Conservation (phyloP, 2,888 invertebrate genomes). For the Athripsodes cinereus region DNA sequence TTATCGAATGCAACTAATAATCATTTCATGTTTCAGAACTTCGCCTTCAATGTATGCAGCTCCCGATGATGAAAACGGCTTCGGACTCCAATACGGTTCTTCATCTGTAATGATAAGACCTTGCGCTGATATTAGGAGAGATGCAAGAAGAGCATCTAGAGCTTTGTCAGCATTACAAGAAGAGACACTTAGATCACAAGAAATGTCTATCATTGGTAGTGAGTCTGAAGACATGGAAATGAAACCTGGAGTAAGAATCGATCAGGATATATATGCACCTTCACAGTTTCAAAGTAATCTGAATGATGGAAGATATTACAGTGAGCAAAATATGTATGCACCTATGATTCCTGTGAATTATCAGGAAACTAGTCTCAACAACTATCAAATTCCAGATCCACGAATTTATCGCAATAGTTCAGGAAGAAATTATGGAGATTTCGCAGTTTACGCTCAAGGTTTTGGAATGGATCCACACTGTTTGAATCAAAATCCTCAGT, state of each 20-base stretch:
- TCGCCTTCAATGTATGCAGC: slow-evolving; percentile 26
- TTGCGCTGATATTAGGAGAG: slow-evolving; percentile 25
- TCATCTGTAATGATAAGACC: slow-evolving; percentile 26
- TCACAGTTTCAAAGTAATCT: neutral
- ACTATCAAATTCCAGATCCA: slow-evolving; percentile 2
- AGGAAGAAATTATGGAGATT: slow-evolving; percentile 10
- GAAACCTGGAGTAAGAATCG: slow-evolving; percentile 3
- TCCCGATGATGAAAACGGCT: slow-evolving; percentile 25
- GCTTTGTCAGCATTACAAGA: slow-evolving; percentile 24
- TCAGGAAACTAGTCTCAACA: neutral
- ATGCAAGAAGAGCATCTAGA: slow-evolving; percentile 24
- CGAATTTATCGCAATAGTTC: slow-evolving; percentile 10
- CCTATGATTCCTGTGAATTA: slow-evolving; percentile 12
- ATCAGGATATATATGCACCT: slow-evolving; percentile 12
- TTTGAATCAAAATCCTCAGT: slow-evolving; percentile 5
- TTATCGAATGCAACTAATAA: too few relatives aligned
- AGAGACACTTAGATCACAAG: slow-evolving; percentile 13
- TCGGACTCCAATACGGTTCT: slow-evolving; percentile 20
- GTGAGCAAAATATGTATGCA: slow-evolving; percentile 12
- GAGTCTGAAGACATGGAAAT: slow-evolving; percentile 15
- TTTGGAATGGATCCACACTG: slow-evolving; percentile 11
- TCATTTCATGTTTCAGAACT: slow-evolving; percentile 14
- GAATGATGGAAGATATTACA: neutral
- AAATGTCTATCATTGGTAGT: slow-evolving; percentile 9
- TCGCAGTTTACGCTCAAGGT: slow-evolving; percentile 11